Conservation (phyloP, 1,140 invertebrate species). For the Drosophila orosa region DNA sequence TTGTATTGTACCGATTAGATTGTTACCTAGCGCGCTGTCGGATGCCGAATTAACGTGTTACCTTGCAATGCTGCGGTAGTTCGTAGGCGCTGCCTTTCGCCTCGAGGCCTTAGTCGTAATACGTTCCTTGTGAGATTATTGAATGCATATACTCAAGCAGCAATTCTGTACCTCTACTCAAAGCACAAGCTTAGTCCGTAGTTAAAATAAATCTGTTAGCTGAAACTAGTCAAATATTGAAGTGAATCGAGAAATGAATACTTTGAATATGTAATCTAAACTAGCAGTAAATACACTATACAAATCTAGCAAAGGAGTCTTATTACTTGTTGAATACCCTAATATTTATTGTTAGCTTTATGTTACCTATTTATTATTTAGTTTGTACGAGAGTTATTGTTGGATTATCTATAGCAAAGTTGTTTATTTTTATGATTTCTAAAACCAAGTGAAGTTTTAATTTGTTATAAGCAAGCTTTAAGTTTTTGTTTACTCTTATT, state of each 20-base stretch:
- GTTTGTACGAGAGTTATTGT: slow-evolving; percentile 43
- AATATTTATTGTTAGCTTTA: slow-evolving; percentile 41
- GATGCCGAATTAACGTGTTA: slow-evolving; percentile 32
- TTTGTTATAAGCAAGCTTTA: slow-evolving; percentile 27
- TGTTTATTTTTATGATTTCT: slow-evolving; percentile 36
- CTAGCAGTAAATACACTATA: slow-evolving; percentile 57
- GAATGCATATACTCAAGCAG: slow-evolving; percentile 38
- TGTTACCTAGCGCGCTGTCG: slow-evolving; percentile 43
- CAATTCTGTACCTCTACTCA: slow-evolving; percentile 49
- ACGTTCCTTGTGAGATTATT: slow-evolving; percentile 71
- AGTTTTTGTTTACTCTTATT: slow-evolving; percentile 38
- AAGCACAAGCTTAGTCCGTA: slow-evolving; percentile 58
- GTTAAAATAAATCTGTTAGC: slow-evolving; percentile 63
- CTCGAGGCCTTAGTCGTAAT: slow-evolving; percentile 72
- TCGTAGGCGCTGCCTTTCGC: slow-evolving; percentile 72
- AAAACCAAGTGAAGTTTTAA: slow-evolving; percentile 33
- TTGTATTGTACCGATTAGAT: slow-evolving; percentile 63
- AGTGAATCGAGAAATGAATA: slow-evolving; percentile 52
- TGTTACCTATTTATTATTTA: slow-evolving; percentile 53
- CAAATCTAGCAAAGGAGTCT: slow-evolving; percentile 25
- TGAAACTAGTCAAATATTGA: slow-evolving; percentile 73
- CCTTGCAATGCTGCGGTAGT: slow-evolving; percentile 51
- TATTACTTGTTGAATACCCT: slow-evolving; percentile 54
- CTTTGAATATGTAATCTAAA: slow-evolving; percentile 49
- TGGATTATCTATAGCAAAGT: slow-evolving; percentile 53